Percentiles rank a stretch among this genome's conserved stretches.
Evolutionary conservation across 2,888 invertebrate species (phyloP).

Genomic region (Icerya purchasi): DNA sequence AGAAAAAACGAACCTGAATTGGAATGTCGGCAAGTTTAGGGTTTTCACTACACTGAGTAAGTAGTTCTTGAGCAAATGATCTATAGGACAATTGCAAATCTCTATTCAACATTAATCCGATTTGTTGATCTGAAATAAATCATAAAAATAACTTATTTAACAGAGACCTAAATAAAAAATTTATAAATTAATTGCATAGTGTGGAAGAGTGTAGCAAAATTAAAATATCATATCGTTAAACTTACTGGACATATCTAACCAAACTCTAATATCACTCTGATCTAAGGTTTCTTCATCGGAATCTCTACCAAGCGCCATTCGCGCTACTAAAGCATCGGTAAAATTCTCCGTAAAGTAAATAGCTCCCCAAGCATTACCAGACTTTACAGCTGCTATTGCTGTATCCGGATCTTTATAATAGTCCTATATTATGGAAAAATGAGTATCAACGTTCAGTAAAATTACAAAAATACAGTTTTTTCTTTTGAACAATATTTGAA

Average conservation of each 20-base stretch:
- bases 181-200: not conserved
- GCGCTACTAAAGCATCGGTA: constrained; percentile 60
- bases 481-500: too few species aligned
- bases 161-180: not conserved
- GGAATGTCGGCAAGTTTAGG: constrained; percentile 71
- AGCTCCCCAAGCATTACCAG: constrained; percentile 71
- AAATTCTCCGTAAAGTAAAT: constrained; percentile 76
- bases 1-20: constrained; percentile 31
- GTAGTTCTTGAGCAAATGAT: constrained; percentile 53
- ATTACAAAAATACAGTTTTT: not conserved
- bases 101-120: constrained; percentile 67
- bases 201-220: too few species aligned
- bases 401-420: constrained; percentile 41
- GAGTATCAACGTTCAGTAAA: too few species aligned
- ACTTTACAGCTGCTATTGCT: constrained; percentile 48
- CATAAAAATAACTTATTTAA: not conserved
- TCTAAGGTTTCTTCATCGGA: constrained; percentile 69
- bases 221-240: too few species aligned
- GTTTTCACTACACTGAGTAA: constrained; percentile 53
- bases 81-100: constrained; percentile 69
- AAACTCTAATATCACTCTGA: constrained; percentile 67
- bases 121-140: constrained; percentile 54
- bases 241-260: constrained; percentile 78
- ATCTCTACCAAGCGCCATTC: constrained; percentile 56
- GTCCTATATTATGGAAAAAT: too few species aligned